Conservation (phyloP, 1,140 invertebrate genomes). For the Paracyclopina nana region DNA sequence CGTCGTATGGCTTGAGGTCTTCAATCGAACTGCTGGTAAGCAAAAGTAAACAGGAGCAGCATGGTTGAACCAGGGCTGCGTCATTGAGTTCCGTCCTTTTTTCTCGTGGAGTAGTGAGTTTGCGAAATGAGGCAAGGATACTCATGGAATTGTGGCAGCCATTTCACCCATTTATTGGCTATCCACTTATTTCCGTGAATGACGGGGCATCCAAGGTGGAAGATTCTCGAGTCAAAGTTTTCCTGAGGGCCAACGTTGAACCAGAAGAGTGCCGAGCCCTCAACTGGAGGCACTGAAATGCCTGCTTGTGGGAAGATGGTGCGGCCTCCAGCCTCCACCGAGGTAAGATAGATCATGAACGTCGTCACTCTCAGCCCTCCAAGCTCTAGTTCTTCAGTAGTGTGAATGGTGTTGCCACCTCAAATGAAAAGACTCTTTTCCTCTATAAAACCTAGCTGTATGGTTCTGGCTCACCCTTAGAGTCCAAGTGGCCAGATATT, state of each 20-base stretch:
- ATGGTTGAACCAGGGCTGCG: no score
- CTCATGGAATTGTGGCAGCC: not conserved
- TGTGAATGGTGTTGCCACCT: no score
- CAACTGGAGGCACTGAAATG: slow-evolving; percentile 23
- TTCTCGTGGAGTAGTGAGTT: not conserved
- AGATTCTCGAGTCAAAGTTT: not conserved
- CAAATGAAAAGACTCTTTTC: no score
- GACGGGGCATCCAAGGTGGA: slow-evolving; percentile 12
- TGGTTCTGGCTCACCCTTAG: not conserved
- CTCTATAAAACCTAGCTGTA: not conserved
- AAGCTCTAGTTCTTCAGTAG: no score
- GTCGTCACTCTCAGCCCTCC: slow-evolving; percentile 36
- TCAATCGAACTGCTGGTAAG: no score
- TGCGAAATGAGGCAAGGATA: not conserved
- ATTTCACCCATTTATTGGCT: slow-evolving; percentile 12
- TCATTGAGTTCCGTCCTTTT: no score
- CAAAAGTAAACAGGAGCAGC: no score
- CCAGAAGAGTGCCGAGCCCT: not conserved
- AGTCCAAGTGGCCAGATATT: slow-evolving; percentile 1
- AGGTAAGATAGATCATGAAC: slow-evolving; percentile 31
- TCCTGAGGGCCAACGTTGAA: not conserved
- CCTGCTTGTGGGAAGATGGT: slow-evolving; percentile 29
- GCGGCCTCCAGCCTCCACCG: slow-evolving; percentile 28
- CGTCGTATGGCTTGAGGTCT: no score
- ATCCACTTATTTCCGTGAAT: slow-evolving; percentile 14